A percentile compares a stretch with the other conserved stretches of the same genome.
Evolutionary conservation across 2,888 invertebrate genomes (phyloP).

Genomic region (Ochropleura leucogaster): DNA sequence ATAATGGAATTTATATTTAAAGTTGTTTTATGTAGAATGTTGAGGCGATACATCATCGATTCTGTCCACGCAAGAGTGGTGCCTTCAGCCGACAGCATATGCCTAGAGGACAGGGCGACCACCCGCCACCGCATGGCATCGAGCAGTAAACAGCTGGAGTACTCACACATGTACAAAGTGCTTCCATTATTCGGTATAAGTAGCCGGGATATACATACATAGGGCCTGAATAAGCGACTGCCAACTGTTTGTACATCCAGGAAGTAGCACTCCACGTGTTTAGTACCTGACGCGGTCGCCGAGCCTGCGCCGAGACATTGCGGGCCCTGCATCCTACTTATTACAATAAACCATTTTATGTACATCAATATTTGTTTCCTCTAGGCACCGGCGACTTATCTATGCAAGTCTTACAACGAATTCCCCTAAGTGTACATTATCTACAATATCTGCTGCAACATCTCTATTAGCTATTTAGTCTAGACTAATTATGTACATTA

Average conservation of each 20-base stretch:
- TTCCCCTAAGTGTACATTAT: slow-evolving; percentile 52
- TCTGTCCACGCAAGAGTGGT: neutral
- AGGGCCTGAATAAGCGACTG: too few relatives aligned
- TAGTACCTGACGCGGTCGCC: neutral
- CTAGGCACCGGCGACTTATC: neutral
- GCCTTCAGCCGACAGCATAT: neutral
- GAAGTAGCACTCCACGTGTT: neutral
- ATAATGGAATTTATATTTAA: slow-evolving; percentile 78
- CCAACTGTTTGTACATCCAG: neutral
- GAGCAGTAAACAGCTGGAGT: slow-evolving; percentile 1
- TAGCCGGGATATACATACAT: neutral
- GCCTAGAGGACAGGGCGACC: neutral
- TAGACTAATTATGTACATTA: slow-evolving; percentile 67
- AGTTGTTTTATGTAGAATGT: slow-evolving; percentile 59
- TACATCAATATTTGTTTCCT: slow-evolving; percentile 11
- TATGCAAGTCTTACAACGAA: slow-evolving; percentile 13
- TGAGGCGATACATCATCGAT: slow-evolving; percentile 40
- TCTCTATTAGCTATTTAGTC: slow-evolving; percentile 56
- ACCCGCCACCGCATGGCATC: neutral
- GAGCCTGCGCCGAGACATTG: neutral
- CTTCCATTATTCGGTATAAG: neutral
- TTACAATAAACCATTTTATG: slow-evolving; percentile 4
- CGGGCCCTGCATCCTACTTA: slow-evolving; percentile 1
- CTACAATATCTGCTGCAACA: slow-evolving; percentile 62
- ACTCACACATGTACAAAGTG: neutral